Percentiles rank a stretch among this genome's conserved stretches.
Evolutionary conservation across 2,113 vertebrate genomes (phyloP).

Genomic region (Helogale parvula): DNA sequence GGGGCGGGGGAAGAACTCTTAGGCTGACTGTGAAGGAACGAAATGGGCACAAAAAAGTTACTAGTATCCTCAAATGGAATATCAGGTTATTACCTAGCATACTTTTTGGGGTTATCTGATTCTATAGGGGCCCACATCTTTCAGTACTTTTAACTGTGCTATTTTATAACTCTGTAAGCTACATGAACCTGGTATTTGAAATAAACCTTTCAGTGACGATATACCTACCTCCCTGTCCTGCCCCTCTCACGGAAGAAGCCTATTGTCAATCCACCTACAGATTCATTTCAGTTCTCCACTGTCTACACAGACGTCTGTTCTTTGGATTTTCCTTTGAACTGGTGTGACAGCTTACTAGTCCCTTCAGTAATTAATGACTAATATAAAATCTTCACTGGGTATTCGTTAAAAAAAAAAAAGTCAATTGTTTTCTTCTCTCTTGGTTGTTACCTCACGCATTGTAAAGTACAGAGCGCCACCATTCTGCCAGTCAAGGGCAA

Average conservation of each 20-base stretch:
- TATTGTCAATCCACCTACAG: background rate
- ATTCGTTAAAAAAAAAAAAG: background rate
- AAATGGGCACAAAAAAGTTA: background rate
- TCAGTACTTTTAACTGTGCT: background rate
- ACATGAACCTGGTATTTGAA: background rate
- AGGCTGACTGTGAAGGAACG: background rate
- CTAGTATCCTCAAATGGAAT: background rate
- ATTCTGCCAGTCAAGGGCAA: background rate
- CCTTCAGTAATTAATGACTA: constrained; percentile 28
- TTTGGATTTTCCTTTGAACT: background rate
- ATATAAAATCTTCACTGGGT: background rate
- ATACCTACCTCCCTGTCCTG: too few relatives aligned
- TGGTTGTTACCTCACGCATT: background rate
- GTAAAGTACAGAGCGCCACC: background rate
- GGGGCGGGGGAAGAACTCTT: background rate
- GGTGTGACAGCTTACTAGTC: background rate
- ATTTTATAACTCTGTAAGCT: background rate
- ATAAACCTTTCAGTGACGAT: background rate
- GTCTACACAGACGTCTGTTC: background rate
- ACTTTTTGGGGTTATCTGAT: background rate
- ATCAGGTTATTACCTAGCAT: background rate
- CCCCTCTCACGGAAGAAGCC: background rate
- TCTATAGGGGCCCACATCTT: background rate
- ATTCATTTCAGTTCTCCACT: background rate
- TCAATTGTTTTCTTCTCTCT: background rate